Evolutionary conservation across 2,113 vertebrate genomes (phyloP).

Genomic region (Passer montanus): DNA sequence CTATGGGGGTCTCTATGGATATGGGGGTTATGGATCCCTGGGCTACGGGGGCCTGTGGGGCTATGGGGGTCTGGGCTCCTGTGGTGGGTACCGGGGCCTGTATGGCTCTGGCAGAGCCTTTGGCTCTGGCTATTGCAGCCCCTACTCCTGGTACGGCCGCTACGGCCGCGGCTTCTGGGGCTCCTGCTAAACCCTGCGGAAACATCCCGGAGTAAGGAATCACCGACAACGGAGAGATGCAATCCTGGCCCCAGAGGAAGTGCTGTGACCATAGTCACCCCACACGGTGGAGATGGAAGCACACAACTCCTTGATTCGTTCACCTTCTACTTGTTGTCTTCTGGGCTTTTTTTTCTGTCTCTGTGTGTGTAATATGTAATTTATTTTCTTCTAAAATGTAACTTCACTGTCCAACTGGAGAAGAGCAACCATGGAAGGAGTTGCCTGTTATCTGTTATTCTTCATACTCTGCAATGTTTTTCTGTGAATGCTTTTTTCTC

Average conservation of each 20-base stretch:
- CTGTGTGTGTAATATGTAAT: accelerated
- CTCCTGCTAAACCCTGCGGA: not conserved
- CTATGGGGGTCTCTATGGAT: not conserved
- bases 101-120: not conserved
- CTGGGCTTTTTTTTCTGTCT: not conserved
- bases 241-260: not conserved
- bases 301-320: not conserved
- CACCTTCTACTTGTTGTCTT: accelerated
- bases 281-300: not conserved
- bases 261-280: not conserved
- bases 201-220: not conserved
- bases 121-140: not conserved
- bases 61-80: not conserved
- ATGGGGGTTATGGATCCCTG: not conserved
- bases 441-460: not conserved
- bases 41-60: not conserved
- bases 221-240: accelerated
- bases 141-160: not conserved
- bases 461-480: not conserved
- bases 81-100: not conserved
- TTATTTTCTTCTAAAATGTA: not conserved
- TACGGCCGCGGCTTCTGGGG: not conserved
- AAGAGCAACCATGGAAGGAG: not conserved
- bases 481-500: not conserved
- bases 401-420: not conserved